phyloP scores from a whole-genome alignment of 1,140 invertebrate genomes.

The Pseudobourletiella spinata region DNA sequence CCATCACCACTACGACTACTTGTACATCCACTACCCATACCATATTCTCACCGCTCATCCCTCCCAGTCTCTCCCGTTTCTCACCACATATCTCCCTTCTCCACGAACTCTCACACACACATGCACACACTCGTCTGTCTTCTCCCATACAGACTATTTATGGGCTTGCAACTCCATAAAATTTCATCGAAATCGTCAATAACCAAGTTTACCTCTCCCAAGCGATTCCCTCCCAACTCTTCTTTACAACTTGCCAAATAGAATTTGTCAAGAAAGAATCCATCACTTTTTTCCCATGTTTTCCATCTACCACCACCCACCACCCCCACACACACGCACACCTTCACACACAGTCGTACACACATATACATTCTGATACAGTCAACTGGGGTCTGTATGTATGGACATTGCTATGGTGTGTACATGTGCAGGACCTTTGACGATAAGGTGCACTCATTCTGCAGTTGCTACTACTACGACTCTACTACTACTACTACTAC shows the following conservation, averaged over 20 bases:
- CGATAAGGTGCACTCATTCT: too few relatives aligned
- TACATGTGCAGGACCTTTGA: too few relatives aligned
- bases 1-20: neutral
- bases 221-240: slow-evolving; percentile 18
- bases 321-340: neutral
- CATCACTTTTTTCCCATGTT: slow-evolving; percentile 1
- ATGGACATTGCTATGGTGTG: too few relatives aligned
- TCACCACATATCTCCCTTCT: too few relatives aligned
- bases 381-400: too few relatives aligned
- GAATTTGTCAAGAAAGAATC: slow-evolving; percentile 21
- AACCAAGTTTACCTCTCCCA: slow-evolving; percentile 25
- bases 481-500: too few relatives aligned
- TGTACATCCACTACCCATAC: neutral
- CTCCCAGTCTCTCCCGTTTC: neutral
- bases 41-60: neutral
- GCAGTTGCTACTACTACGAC: too few relatives aligned
- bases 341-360: too few relatives aligned
- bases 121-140: neutral
- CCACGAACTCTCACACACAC: too few relatives aligned
- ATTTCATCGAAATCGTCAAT: slow-evolving; percentile 34
- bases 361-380: too few relatives aligned
- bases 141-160: slow-evolving; percentile 24
- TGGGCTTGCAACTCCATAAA: slow-evolving; percentile 29
- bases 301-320: neutral
- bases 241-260: slow-evolving; percentile 31